Percentiles rank a stretch among this genome's conserved stretches.
Conservation (phyloP, 2,797 vertebrate species). For the Mallotus villosus region DNA sequence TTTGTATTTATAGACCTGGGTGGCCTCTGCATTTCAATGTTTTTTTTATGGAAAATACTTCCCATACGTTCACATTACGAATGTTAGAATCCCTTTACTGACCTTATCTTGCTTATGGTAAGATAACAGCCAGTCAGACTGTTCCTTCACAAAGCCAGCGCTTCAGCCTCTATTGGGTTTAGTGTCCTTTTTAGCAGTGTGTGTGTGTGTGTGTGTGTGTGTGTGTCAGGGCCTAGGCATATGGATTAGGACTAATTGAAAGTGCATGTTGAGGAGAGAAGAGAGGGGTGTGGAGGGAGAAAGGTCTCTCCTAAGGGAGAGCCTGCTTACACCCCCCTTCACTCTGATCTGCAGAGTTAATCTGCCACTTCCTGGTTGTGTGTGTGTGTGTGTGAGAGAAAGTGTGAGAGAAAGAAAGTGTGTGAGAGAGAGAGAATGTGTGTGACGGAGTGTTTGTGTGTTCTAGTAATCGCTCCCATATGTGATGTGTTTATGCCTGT, state of each 20-base stretch:
- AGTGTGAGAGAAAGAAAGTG: too few relatives aligned
- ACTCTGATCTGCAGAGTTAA: constrained; percentile 26
- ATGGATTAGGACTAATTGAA: neutral
- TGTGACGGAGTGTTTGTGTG: constrained; percentile 11
- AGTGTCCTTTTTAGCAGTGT: neutral
- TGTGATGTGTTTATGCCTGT: neutral
- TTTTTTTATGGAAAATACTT: too few relatives aligned
- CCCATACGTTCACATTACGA: too few relatives aligned
- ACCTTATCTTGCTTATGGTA: neutral
- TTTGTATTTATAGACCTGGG: neutral
- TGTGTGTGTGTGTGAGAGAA: neutral
- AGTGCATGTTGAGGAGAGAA: neutral
- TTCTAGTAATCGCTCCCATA: neutral
- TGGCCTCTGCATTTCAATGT: too few relatives aligned
- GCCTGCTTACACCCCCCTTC: constrained; percentile 24
- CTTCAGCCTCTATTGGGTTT: neutral
- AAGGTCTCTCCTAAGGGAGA: constrained; percentile 13
- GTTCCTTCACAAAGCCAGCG: neutral
- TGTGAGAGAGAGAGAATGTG: too few relatives aligned
- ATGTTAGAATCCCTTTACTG: too few relatives aligned
- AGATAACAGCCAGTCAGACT: neutral
- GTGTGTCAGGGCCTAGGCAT: neutral
- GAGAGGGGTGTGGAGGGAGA: neutral
- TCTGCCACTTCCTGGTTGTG: constrained; percentile 28
- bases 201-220: constrained; percentile 3